phyloP scores from a whole-genome alignment of 2,113 vertebrate species.

The Agapornis roseicollis region DNA sequence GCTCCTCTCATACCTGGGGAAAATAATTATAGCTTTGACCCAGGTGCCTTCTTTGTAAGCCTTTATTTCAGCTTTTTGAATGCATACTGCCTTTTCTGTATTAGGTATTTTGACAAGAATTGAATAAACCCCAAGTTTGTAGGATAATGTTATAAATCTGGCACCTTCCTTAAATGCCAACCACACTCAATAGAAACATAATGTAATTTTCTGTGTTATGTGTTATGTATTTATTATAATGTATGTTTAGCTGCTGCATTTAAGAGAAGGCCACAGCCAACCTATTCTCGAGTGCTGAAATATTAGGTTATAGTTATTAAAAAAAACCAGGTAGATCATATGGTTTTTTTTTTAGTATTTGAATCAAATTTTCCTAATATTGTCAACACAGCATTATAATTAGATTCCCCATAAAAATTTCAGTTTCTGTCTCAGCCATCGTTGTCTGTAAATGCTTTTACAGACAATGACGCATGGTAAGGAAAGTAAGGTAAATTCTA shows the following conservation, averaged over 20 bases:
- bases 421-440: background rate
- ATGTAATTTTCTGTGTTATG: background rate
- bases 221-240: background rate
- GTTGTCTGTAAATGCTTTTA: background rate
- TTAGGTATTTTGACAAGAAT: background rate
- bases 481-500: background rate
- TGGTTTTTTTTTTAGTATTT: background rate
- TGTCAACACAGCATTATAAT: background rate
- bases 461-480: background rate
- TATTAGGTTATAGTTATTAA: background rate
- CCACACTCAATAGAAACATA: background rate
- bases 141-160: background rate
- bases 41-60: background rate
- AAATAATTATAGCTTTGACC: background rate
- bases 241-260: background rate
- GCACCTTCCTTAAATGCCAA: background rate
- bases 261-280: background rate
- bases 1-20: background rate
- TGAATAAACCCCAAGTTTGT: background rate
- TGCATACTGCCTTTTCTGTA: background rate
- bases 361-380: background rate
- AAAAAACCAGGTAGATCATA: background rate
- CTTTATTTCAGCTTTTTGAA: slow-evolving; percentile 12
- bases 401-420: background rate
- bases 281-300: background rate